Evolutionary conservation across 2,113 vertebrate species (phyloP).

Genomic region (Chloroceryle aenea): DNA sequence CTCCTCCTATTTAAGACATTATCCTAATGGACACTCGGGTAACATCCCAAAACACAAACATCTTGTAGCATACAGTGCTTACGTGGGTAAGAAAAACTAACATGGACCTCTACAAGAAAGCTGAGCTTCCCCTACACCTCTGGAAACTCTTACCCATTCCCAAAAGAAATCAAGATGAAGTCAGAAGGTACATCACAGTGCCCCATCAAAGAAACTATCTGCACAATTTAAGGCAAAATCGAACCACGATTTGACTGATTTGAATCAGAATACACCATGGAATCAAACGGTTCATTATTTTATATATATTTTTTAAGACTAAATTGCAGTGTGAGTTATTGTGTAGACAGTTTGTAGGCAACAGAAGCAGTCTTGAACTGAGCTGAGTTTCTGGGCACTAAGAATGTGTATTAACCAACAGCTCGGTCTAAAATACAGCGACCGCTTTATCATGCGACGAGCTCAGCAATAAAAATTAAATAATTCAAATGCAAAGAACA

Average conservation of each 20-base stretch:
- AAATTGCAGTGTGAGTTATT: not conserved
- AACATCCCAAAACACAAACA: not conserved
- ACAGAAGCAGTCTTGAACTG: not conserved
- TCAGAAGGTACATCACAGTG: not conserved
- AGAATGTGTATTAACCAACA: not conserved
- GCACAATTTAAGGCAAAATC: not conserved
- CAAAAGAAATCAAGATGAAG: not conserved
- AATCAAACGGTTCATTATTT: not conserved
- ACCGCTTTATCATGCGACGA: not conserved
- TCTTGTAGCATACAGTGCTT: too few species aligned
- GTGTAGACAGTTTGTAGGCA: not conserved
- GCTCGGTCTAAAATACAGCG: not conserved
- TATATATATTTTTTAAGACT: not conserved
- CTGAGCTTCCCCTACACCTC: not conserved
- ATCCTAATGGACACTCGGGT: fast-evolving
- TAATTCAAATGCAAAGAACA: not conserved
- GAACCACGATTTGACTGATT: not conserved
- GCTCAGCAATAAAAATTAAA: not conserved
- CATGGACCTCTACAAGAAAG: not conserved
- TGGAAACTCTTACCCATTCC: not conserved
- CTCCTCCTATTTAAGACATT: not conserved
- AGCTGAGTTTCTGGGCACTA: not conserved
- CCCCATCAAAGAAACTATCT: not conserved
- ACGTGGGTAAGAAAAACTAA: fast-evolving
- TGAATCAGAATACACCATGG: not conserved